Base-by-base conservation (phyloP, 2,113 vertebrate genomes). In the Mustela nigripes region DNA sequence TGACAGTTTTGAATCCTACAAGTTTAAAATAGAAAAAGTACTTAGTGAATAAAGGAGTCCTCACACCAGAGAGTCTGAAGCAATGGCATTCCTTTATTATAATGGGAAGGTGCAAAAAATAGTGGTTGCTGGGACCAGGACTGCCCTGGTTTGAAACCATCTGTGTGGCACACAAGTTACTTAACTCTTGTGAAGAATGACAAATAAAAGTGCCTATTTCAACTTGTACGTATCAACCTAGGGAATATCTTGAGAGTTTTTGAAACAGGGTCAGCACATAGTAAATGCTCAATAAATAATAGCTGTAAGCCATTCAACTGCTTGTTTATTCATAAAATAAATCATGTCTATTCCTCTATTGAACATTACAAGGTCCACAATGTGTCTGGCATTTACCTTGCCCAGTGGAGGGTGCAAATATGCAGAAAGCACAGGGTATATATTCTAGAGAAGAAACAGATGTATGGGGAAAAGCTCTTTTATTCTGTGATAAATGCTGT, bases 321-420 rank as follows among this genome's bases (percentile, higher is more conserved):
- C 42, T 90, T 33, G 28, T 42, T 78, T 58, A 84, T 62, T 89
- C 48, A 74, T 48, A 62, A 86, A 36, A 42, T 74, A 81, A 78
- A 48, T 78, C 26, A 39, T 56, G 2, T 14, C 4, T n/a, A n/a
- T 62, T 74, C 21, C 28, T 91, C 36, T 73, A 24, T 36, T 73
- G 8, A 94, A 80, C 31, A 33, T 15, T 91, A 33, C 12, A 78
- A 71, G 24, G 21, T 73, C 26, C 3, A 53, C 21, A 33, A 3
- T 69, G 26, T 69, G 22, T 93, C n/a, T 95, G 42, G 19, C 48
- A 94, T 65, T 95, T 31, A 73, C 60, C 62, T 48, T 90, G n/a
- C 21, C 45, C 21, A 48, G 24, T 33, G n/a, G 36, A 90, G 26
- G 11, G n/a, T 60, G 36, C 22, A 91, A 63, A 83, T 33, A 33